Evolutionary conservation across 2,888 invertebrate species (phyloP), one percentile per base, ranked within the genome.

Genomic region (Microdon myrmicae): DNA sequence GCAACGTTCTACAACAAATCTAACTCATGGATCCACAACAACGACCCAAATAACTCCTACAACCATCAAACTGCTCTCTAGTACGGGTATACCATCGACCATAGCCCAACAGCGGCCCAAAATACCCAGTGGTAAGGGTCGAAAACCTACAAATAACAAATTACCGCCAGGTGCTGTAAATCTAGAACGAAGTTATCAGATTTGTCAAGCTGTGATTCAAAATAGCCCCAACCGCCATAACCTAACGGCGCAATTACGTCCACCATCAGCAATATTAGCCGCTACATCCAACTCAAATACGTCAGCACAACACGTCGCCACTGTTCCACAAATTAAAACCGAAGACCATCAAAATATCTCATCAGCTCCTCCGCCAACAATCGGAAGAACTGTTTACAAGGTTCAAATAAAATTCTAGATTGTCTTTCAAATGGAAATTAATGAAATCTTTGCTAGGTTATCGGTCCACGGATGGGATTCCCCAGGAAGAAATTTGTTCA

Each of bases 101-200:
- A 79, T 79, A 59, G 77, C 79, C 10, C 79, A 79, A 61, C 79
- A 79, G 49, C 71, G 78, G 44, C 75, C 75, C 34, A 77, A 76
- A 58, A 74, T 77, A 60, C 75, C 77, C 0, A 71, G 76, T 17
- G 78, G 78, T 37, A 79, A 79, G 47, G 79, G 79, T 3, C 75
- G 78, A 12, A 75, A 77, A 58, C 74, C 77, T 70, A 83, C 86
- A 4, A 73, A 69, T 22, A 89, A 87, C 72, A 90, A 90, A 76
- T 87, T 92, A 59, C 93, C 94, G 1, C 94, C 93, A 0, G 94
- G 94, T 1, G 92, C 92, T 3, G 92, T 96, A 22, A 96, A 96
- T 81, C 81, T 96, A 45, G 95, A 96, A 77, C 86, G 96, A 49
- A 96, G 96, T 76, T 94, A 95, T 79, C 95, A 96, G 81, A 96